Evolutionary conservation across 1,140 invertebrate species (phyloP).

Genomic region (Dendrolimus kikuchii): DNA sequence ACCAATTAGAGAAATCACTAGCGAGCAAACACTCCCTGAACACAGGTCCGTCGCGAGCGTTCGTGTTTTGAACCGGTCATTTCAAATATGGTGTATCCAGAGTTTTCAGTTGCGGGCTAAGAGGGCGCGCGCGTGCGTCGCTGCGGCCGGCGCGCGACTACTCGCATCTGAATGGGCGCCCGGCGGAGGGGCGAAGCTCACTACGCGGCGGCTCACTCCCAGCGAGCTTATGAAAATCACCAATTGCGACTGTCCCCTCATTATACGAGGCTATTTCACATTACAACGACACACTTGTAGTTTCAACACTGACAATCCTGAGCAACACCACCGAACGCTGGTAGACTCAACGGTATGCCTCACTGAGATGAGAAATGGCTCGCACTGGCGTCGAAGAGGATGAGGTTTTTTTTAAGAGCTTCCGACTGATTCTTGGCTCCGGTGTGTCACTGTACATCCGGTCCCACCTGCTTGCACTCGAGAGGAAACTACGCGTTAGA

Average conservation of each 20-base stretch:
- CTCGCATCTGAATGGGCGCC: slow-evolving; percentile 49
- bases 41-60: slow-evolving; percentile 34
- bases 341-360: background rate
- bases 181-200: slow-evolving; percentile 66
- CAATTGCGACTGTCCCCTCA: slow-evolving; percentile 57
- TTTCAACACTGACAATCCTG: slow-evolving; percentile 12
- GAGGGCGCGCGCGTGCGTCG: slow-evolving; percentile 52
- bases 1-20: slow-evolving; percentile 60
- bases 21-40: slow-evolving; percentile 38
- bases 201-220: slow-evolving; percentile 37
- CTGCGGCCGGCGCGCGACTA: slow-evolving; percentile 61
- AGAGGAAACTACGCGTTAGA: slow-evolving; percentile 54
- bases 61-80: slow-evolving; percentile 48
- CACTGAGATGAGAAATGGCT: slow-evolving; percentile 9
- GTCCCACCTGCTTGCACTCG: slow-evolving; percentile 65
- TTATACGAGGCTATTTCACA: slow-evolving; percentile 33
- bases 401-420: slow-evolving; percentile 49
- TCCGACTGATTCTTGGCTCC: slow-evolving; percentile 45
- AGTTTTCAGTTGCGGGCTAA: slow-evolving; percentile 31
- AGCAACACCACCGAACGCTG: too few relatives aligned
- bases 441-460: slow-evolving; percentile 46
- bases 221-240: slow-evolving; percentile 65
- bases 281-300: slow-evolving; percentile 25
- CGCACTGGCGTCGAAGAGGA: slow-evolving; percentile 23
- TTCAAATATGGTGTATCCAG: slow-evolving; percentile 37